Base-by-base conservation (phyloP, 1,140 invertebrate species). In the Lordiphosa clarofinis region DNA sequence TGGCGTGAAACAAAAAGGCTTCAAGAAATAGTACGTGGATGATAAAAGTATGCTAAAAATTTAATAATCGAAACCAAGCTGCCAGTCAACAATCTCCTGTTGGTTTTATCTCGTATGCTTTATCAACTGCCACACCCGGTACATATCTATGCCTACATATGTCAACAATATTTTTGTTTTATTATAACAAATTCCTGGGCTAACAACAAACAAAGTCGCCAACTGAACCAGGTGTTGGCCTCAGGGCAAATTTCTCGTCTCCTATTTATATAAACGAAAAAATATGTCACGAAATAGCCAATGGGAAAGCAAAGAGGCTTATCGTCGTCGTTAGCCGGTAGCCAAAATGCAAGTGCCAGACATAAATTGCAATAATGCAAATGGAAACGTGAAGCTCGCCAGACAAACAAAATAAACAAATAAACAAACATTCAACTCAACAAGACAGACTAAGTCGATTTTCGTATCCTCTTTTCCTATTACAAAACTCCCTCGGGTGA, bases 131-230 rank as follows among this genome's bases (percentile, higher is more conserved):
- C 74, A 75, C 74, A 81, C 74, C 74, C 74, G 71, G 35, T 15
- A 54, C 52, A 52, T 35, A 46, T 49, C 49, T 42, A 5, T 54
- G 19, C 8, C 24, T 55, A 40, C 44, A 31, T 24, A 53, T 31
- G 46, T 12, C 28, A 43, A 58, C 57, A 60, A 69, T 56, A 56
- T 78, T 63, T 63, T 60, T 54, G 24, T 64, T 58, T 47, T 79
- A 76, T 79, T 76, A 79, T 79, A 82, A 62, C 71, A 56, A 79
- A 79, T 79, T 79, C 75, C 63, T 11, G 15, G 48, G 5, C 65
- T 70, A 81, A 81, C 74, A 68, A 76, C 35, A 43, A 46, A 47
- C 64, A 33, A 21, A 54, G 68, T 72, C 56, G 38, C 57, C 36
- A 50, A 63, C 53, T 55, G 46, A 31, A 5, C 67, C 73, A 78